phyloP scores from a whole-genome alignment of 2,888 invertebrate genomes.

The Diplazon laetatorius region DNA sequence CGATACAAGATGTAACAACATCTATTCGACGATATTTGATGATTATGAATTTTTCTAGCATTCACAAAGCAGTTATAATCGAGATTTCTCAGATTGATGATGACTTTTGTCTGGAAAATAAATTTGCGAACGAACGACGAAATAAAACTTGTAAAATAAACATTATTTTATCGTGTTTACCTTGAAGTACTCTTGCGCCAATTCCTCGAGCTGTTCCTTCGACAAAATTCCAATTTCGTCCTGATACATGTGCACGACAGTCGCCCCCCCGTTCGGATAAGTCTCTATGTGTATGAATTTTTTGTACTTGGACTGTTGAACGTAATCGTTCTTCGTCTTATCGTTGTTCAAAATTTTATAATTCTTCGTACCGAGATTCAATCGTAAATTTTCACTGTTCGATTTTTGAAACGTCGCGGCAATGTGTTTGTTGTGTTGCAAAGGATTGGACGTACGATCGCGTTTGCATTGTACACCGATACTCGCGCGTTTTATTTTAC shows the following conservation, averaged over 20 bases:
- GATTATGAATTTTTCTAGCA: too few species aligned
- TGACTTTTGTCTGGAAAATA: too few species aligned
- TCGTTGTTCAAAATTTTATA: conserved; percentile 74
- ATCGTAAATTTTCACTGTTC: conserved; percentile 76
- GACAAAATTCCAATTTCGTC: conserved; percentile 92
- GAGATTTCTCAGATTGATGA: too few species aligned
- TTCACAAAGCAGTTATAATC: too few species aligned
- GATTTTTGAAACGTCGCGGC: conserved; percentile 72
- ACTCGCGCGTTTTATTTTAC: conserved; percentile 88
- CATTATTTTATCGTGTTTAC: conserved; percentile 83
- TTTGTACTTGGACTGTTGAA: conserved; percentile 86
- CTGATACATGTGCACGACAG: conserved; percentile 94
- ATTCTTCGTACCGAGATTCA: conserved; percentile 78
- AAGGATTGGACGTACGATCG: conserved; percentile 82
- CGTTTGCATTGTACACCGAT: conserved; percentile 89
- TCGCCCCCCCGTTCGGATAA: conserved; percentile 97
- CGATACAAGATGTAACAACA: too few species aligned
- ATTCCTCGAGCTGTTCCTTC: conserved; percentile 88
- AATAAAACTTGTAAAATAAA: too few species aligned
- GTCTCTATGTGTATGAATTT: conserved; percentile 94
- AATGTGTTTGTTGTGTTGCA: conserved; percentile 70
- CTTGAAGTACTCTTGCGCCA: conserved; percentile 95
- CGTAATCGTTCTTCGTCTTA: conserved; percentile 72
- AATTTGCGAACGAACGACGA: too few species aligned
- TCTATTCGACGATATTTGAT: too few species aligned